Percentiles rank a stretch among this genome's conserved stretches.
Evolutionary conservation across 2,888 invertebrate species (phyloP).

Genomic region (Nebria brevicollis): DNA sequence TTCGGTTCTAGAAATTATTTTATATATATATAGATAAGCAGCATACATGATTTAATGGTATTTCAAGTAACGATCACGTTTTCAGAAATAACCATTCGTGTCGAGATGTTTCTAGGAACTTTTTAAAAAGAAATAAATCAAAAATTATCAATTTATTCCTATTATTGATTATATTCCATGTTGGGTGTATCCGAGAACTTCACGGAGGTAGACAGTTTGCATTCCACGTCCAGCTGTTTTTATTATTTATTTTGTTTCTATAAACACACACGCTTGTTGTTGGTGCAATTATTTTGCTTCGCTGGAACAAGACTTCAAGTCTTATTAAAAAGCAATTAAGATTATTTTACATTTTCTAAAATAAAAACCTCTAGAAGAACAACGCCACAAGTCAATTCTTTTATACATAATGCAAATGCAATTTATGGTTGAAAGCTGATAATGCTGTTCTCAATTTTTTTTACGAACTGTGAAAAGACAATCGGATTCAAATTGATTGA

Average conservation of each 20-base stretch:
- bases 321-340: too few species aligned
- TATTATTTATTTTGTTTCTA: neutral
- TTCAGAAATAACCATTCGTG: too few species aligned
- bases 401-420: neutral
- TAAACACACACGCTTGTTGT: neutral
- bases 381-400: too few species aligned
- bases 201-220: neutral
- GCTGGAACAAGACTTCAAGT: too few species aligned
- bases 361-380: too few species aligned
- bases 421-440: neutral
- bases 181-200: neutral
- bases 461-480: neutral
- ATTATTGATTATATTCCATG: neutral
- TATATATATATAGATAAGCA: neutral
- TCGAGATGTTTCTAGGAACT: too few species aligned
- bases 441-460: neutral
- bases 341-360: too few species aligned
- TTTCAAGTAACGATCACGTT: neutral
- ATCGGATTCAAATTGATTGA: neutral
- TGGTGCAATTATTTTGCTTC: too few species aligned
- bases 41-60: neutral
- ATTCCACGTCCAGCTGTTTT: neutral
- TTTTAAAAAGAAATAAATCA: too few species aligned
- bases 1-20: neutral
- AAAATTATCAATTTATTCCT: too few species aligned